Evolutionary conservation across 1,140 invertebrate genomes (phyloP).

Genomic region (Euglossa dilemma): DNA sequence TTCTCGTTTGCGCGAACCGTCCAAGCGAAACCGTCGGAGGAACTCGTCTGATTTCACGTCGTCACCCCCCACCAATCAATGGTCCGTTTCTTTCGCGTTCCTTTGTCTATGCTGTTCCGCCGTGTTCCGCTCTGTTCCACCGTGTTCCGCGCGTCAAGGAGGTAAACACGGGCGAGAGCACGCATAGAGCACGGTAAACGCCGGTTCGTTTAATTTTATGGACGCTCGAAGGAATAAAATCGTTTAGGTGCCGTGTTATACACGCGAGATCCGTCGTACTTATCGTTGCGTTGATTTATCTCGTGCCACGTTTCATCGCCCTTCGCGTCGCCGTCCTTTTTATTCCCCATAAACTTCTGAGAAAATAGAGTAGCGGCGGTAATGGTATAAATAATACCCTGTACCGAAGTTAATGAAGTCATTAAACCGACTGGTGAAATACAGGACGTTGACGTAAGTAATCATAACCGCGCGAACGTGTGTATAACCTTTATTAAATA

Average conservation of each 20-base stretch:
- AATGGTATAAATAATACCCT: neutral
- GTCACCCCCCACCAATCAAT: neutral
- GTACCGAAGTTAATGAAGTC: neutral
- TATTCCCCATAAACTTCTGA: slow-evolving; percentile 5
- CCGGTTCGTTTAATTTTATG: slow-evolving; percentile 28
- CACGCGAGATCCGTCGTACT: neutral
- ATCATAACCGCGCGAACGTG: neutral
- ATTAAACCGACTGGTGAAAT: neutral
- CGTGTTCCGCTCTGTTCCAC: neutral
- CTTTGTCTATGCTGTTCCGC: neutral
- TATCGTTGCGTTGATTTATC: slow-evolving; percentile 34
- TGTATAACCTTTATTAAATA: too few relatives aligned
- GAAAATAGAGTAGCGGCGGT: too few relatives aligned
- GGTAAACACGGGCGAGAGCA: neutral
- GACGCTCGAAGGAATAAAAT: slow-evolving; percentile 11
- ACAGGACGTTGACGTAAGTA: neutral
- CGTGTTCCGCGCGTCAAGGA: neutral
- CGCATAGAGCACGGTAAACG: neutral
- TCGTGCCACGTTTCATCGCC: slow-evolving; percentile 2
- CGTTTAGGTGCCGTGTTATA: neutral
- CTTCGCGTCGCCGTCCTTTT: neutral
- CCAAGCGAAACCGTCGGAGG: slow-evolving; percentile 45
- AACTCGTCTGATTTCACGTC: slow-evolving; percentile 28
- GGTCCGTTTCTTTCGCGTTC: neutral
- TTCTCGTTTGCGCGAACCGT: slow-evolving; percentile 22